These are phyloP conservation scores for Zootermopsis nevadensis DNA, from an alignment of 2,888 invertebrate species.

Conservation along the genomic window DNA sequence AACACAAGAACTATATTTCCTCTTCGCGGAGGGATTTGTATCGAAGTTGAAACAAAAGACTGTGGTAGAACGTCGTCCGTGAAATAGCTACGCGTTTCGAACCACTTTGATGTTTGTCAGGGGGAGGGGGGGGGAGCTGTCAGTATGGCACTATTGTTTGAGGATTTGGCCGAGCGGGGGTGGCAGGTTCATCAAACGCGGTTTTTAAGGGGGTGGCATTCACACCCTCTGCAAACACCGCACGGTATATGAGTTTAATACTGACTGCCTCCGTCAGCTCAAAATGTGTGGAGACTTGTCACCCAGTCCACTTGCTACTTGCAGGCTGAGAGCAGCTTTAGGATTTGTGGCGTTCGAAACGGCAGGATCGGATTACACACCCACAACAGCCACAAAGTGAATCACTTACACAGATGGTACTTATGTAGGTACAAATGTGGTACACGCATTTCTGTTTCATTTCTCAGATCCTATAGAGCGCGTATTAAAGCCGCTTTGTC, in stretches of 20 bases:
- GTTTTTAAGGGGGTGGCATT: neutral
- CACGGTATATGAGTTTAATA: constrained; percentile 1
- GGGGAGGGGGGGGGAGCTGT: neutral
- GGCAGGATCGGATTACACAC: too few species aligned
- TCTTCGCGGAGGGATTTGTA: constrained; percentile 17
- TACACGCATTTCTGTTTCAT: too few species aligned
- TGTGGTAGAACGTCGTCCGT: neutral
- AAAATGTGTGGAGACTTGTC: neutral
- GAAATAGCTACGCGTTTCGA: neutral
- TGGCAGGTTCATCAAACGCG: constrained; percentile 34
- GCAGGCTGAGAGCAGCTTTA: neutral
- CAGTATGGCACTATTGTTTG: constrained; percentile 26
- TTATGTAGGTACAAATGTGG: too few species aligned
- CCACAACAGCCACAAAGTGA: too few species aligned
- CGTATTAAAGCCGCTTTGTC: too few species aligned
- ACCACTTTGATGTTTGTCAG: constrained; percentile 20
- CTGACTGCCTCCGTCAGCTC: neutral
- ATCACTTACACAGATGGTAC: too few species aligned
- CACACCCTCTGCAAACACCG: neutral
- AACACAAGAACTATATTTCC: constrained; percentile 10
- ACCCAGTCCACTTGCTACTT: neutral
- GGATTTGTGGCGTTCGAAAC: neutral
- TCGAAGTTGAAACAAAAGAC: neutral
- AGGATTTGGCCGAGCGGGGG: constrained; percentile 28
- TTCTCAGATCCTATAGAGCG: too few species aligned